These are phyloP conservation scores for Andrena flavipes DNA, from an alignment of 2,888 invertebrate genomes.

Conservation along the genomic window DNA sequence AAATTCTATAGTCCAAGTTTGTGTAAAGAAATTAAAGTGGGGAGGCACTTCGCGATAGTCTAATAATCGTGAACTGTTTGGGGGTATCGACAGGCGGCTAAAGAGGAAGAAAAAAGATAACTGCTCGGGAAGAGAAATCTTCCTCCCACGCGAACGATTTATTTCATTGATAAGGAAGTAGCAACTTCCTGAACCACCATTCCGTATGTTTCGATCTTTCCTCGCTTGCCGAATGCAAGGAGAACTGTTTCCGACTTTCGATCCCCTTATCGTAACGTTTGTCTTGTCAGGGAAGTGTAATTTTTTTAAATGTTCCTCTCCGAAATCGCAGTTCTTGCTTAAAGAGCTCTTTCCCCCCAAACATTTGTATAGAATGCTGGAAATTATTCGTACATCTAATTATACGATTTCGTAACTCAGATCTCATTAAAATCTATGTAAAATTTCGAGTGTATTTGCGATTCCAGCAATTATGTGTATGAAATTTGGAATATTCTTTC, in stretches of 20 bases:
- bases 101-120: conserved; percentile 25
- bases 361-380: too few species aligned
- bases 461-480: too few species aligned
- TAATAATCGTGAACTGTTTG: conserved; percentile 30
- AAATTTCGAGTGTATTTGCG: too few species aligned
- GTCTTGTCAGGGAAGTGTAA: not conserved
- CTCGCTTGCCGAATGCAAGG: not conserved
- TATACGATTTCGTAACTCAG: too few species aligned
- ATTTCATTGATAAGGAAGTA: conserved; percentile 37
- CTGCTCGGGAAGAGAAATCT: conserved; percentile 11
- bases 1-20: conserved; percentile 16
- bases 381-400: too few species aligned
- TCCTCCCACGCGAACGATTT: conserved; percentile 32
- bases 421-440: too few species aligned
- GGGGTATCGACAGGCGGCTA: conserved; percentile 23
- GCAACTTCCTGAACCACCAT: conserved; percentile 23
- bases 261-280: not conserved
- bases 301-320: not conserved
- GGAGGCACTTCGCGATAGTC: conserved; percentile 7
- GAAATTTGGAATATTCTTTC: too few species aligned
- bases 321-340: not conserved
- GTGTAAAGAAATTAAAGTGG: conserved; percentile 28
- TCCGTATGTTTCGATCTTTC: conserved; percentile 14
- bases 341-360: not conserved
- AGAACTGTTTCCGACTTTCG: conserved; percentile 18